Base-by-base conservation (phyloP, 2,113 vertebrate genomes). In the Proterorhinus semilunaris region DNA sequence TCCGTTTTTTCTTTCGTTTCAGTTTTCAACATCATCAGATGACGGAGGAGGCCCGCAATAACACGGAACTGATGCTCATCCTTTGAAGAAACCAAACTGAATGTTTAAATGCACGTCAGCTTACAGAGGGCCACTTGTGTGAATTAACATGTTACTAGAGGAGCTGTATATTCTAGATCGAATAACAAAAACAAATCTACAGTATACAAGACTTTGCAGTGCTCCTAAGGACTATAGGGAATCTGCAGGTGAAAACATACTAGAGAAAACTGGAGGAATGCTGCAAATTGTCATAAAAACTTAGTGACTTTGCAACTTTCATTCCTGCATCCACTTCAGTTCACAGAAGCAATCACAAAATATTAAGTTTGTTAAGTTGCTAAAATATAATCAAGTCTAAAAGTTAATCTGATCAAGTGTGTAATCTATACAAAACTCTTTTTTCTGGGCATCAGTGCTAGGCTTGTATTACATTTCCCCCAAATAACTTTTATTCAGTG, bases 1-100 rank as follows among this genome's bases (percentile, higher is more conserved):
- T 99, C 97, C 0, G 96, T 98, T 93, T 98, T 99, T 54, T 97
- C 96, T 89, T 97, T 95, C 5, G 92, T 94, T 78, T 96, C 95
- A 54, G 95, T 95, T 87, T 75, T 93, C 36, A 95, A 92, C 93
- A 98, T 94, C 93, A 99, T 91, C 87, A 96, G 92, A 83, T 98
- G 95, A 81, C 96, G 95, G 81, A 98, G 93, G 88, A 98, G 93
- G 89, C 95, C 95, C 76, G 94, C 89, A 66, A 98, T 94, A 76
- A 95, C 92, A 72, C 96, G 92, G 85, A 95, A 94, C 87, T 98
- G 96, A 79, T 96, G 96, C 84, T 95, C 93, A 53, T 94, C 94
- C 74, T 99, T 74, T 10, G 66, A 79, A 79, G 61, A 11, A 81
- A 80, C 52, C 4, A 61, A 5, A 75, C 21, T 69, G 47, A 64